Conservation (phyloP, 1,140 invertebrate genomes). For the Danaus melanippus region DNA sequence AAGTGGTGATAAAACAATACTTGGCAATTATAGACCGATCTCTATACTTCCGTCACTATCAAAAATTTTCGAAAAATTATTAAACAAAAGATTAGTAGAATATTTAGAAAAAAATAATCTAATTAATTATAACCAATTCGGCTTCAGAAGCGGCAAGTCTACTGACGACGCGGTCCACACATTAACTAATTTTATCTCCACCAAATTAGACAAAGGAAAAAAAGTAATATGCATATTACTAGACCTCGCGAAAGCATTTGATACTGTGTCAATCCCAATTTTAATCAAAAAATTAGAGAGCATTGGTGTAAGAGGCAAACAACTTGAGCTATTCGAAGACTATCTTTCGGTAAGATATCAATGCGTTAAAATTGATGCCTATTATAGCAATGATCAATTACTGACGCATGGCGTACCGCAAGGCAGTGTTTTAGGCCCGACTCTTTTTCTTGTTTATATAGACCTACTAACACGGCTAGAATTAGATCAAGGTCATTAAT, state of each 20-base stretch:
- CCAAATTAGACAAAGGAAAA: conserved; percentile 3
- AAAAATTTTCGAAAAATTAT: conserved; percentile 14
- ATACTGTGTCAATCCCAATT: conserved; percentile 8
- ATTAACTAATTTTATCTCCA: conserved; percentile 1
- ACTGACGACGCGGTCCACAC: conserved; percentile 7
- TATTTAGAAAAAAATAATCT: conserved; percentile 9
- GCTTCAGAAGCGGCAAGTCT: conserved; percentile 12
- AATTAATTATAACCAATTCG: conserved; percentile 7
- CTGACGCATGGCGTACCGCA: too few relatives aligned
- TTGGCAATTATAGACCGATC: conserved; percentile 14
- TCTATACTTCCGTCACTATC: too few relatives aligned
- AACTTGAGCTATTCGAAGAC: neutral
- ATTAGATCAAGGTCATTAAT: conserved; percentile 1
- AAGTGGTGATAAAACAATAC: too few relatives aligned
- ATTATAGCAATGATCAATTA: too few relatives aligned
- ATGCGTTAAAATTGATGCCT: neutral
- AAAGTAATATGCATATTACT: conserved; percentile 5
- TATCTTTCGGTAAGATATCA: neutral
- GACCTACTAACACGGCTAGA: neutral
- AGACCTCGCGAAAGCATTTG: conserved; percentile 9
- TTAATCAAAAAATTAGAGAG: conserved; percentile 3
- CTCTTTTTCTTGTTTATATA: too few relatives aligned
- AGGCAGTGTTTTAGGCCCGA: too few relatives aligned
- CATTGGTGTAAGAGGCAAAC: conserved; percentile 8
- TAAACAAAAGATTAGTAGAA: conserved; percentile 6